Evolutionary conservation across 2,888 invertebrate species (phyloP), one percentile per base, ranked within the genome.

Genomic region (Eremobia ochroleuca): DNA sequence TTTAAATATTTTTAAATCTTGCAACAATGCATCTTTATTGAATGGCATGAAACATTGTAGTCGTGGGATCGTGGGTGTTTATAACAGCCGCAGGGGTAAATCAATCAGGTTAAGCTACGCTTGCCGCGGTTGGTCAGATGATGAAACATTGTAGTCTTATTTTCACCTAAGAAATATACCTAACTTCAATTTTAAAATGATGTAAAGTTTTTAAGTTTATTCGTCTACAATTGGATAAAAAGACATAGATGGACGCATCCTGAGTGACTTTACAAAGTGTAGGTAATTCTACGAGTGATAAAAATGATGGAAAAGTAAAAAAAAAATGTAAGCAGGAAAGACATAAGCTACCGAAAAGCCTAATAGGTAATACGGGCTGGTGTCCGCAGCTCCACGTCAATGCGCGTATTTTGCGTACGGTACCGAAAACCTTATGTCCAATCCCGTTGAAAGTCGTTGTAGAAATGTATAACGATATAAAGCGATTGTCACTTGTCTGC

Each of bases 1-100:
- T 69, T 69, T n/a, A 65, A 81, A 81, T 46, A 43, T 65, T 21
- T 62, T 52, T n/a, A 11, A n/a, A 11, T n/a, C n/a, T 55, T 46
- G 68, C 64, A 37, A 81, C 76, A 76, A 40, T 76, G 65, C 37
- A 43, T 65, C 31, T 61, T 61, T 73, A 74, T 61, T 46, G 49
- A 73, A 55, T 55, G 15, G 3, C 43, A 25, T 46, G 13, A 37
- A n/a, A 79, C 59, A 46, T 52, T 79, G 78, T 73, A 2, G 43
- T 52, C 28, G 13, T 58, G n/a, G 2, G 28, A 6, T 58, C 28
- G 18, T 58, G 28, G 58, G 15, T 58, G 6, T n/a, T 28, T 28
- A 28, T 58, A 58, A 13, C 5, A 58, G 15, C 2, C 28, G 13
- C 58, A 58, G 0, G 28, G 6, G 28, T 28, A 15, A 15, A 58